Evolutionary conservation across 2,888 invertebrate species (phyloP), one percentile per base, ranked within the genome.

Genomic region (Pocota personata): DNA sequence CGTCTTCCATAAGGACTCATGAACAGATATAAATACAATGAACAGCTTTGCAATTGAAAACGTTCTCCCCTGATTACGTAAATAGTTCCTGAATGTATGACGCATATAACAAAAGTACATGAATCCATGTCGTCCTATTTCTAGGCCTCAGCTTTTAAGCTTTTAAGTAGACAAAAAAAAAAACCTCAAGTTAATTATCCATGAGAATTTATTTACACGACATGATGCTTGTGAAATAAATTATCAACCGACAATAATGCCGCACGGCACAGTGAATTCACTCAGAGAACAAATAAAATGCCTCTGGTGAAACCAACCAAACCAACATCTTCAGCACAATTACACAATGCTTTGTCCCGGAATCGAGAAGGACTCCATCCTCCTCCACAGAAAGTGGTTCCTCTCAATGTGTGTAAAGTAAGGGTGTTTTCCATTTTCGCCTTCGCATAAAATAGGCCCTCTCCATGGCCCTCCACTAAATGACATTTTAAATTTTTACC

Each of bases 401-500:
- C 67, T 6, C 37, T 27, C 50, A 24, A 48, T 12, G 66, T 12
- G 66, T 2, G 3, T 10, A 55, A 55, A 55, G 16, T 52, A 32
- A 16, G 21, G 35, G 24, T 21, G 21, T 48, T 32, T 19, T 24
- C 50, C 40, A 2, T n/a, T 37, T 16, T 24, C 3, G 16, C 40
- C 0, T 32, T 30, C 12, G 57, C 40, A 57, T 37, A 35, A 77
- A 83, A 73, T 73, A 83, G 72, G 78, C 72, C 58, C 71, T 43
- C 64, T 43, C 27, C 46, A 32, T 67, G 72, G 16, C 52, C 21
- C 60, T 69, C 7, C 16, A 35, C 46, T 4, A 71, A 72, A 72
- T 64, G 40, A 75, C 32, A 57, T 79, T 79, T 69, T 30, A 79
- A 79, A 83, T 83, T 78, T 78, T 66, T 40, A 52, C 72, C 37